Evolutionary conservation across 2,888 invertebrate genomes (phyloP), one percentile per base, ranked within the genome.

Genomic region (Ecdyonurus torrentis): DNA sequence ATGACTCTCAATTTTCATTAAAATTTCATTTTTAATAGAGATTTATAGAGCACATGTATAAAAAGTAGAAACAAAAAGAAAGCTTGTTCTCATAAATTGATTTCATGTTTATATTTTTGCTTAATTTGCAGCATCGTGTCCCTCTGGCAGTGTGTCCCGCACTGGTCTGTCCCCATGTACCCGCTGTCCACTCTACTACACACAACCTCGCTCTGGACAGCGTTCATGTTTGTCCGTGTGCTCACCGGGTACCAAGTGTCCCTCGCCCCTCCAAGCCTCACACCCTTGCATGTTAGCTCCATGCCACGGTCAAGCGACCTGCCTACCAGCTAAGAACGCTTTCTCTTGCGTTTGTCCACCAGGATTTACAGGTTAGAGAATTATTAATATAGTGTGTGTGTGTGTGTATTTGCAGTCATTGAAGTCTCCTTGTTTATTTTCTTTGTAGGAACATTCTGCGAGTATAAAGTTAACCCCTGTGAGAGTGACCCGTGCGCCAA

Each of bases 121-220:
- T n/a, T n/a, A n/a, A n/a, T 23, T 69, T 71, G 2, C 69, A 82
- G 83, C 75, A 37, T 70, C 77, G 63, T 86, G 85, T 69, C 75
- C 74, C 15, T 79, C 81, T 1, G 85, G 85, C 22, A 65, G 73
- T 68, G 71, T 75, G 66, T 73, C 77, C 52, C 68, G 73, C 70
- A 75, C 78, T 1, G 82, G 82, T 2, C 71, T 83, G 24, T 73
- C 74, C 67, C 83, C 83, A 1, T 80, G 83, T 68, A 75, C 76
- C 64, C 77, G 79, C 1, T 84, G 84, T 70, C 78, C 78, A 3
- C 68, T 76, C 52, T 74, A 74, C 2, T 73, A 72, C 58, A 76
- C 71, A 66, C 77, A 77, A 65, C 70, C 73, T 2, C 68, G 72
- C n/a, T 61, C 61, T 20, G 75, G 74, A 0, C 70, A 72, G 65